These are phyloP conservation scores for Thalassaphorura encarpata DNA, from an alignment of 1,140 invertebrate species.

Conservation along the genomic window DNA sequence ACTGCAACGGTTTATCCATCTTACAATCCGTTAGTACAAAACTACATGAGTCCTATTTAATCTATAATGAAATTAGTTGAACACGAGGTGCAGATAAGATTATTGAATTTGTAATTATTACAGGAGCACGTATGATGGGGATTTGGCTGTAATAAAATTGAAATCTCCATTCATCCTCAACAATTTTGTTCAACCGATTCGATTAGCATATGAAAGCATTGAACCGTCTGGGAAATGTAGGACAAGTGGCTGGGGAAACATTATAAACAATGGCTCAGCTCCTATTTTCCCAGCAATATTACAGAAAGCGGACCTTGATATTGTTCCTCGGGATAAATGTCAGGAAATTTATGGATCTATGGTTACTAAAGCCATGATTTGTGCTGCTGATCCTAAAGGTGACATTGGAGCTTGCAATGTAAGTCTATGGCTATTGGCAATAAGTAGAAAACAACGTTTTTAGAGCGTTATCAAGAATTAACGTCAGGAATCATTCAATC, in stretches of 20 bases:
- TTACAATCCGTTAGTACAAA: background rate
- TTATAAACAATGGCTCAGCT: background rate
- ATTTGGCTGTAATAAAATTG: slow-evolving; percentile 8
- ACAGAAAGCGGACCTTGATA: slow-evolving; percentile 1
- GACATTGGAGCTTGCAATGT: background rate
- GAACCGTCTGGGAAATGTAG: background rate
- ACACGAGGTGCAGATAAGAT: too few species aligned
- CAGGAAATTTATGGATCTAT: background rate
- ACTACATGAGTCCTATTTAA: too few species aligned
- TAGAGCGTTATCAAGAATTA: too few species aligned
- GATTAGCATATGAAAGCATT: background rate
- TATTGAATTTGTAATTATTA: too few species aligned
- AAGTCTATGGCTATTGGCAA: too few species aligned
- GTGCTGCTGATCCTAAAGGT: background rate
- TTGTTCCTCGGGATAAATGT: background rate
- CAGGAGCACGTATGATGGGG: background rate
- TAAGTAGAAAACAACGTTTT: too few species aligned
- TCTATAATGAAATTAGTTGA: too few species aligned
- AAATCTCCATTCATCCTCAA: background rate
- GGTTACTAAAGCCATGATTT: slow-evolving; percentile 4
- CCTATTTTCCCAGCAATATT: background rate
- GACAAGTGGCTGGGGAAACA: slow-evolving; percentile 3
- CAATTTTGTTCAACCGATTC: slow-evolving; percentile 5
- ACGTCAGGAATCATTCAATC: too few species aligned
- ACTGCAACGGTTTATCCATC: background rate